Evolutionary conservation across 2,888 invertebrate species (phyloP), one percentile per base, ranked within the genome.

Genomic region (Drosophila lacicola): DNA sequence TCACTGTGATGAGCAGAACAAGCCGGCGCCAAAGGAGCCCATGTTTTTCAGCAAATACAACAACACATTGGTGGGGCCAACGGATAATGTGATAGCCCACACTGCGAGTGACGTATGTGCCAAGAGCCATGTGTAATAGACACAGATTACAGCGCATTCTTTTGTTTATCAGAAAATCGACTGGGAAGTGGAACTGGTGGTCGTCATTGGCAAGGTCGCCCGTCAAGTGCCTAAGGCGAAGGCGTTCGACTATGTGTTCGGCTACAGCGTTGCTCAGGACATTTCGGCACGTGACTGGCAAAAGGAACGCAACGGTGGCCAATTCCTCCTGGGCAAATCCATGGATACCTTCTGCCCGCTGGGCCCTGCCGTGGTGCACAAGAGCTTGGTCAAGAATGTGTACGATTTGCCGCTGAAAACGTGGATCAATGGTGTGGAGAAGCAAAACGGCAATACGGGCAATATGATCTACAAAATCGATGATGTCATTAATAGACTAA

Each of bases 331-430:
- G 33, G 96, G 96, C 3, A 96, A 96, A 93, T 93, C 96, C 0
- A 97, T 97, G 96, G 97, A 98, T 91, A 95, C 95, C 0, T 98
- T 97, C 92, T 97, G 97, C 90, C 98, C 98, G 0, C 92, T 98
- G 65, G 97, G 97, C 0, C 97, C 97, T 0, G 95, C 95, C 21
- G 95, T 98, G 36, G 95, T 96, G 3, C 96, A 96, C 0, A 95
- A 94, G 76, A 96, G 96, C 75, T 94, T 95, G 72, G 92, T 96
- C 21, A 91, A 93, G 0, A 95, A 97, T 92, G 95, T 96, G 0
- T 94, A 96, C 65, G 93, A 95, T 69, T 93, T 98, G 68, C 91
- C 93, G 5, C 94, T 98, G 47, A 94, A 94, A 64, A 96, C 96
- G 70, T 94, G 94, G 89, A 94, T 98, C 36, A 98, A 98, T 91